Base-by-base conservation (phyloP, 2,797 vertebrate genomes). In the Sebastes umbrosus region DNA sequence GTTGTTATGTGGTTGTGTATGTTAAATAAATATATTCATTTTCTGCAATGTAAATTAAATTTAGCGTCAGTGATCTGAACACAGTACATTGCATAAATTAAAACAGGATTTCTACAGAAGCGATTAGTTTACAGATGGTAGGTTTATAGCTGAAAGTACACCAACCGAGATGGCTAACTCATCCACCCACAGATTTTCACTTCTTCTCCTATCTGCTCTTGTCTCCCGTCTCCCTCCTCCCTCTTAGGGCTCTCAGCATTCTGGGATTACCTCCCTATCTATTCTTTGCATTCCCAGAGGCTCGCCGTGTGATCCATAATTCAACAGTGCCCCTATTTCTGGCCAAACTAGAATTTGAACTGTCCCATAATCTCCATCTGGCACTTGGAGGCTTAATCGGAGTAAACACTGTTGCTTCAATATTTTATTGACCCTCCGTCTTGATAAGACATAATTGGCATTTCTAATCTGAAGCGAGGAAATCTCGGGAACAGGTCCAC, bases 211-310 rank as follows among this genome's bases (percentile, higher is more conserved):
- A 94, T 95, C 92, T 82, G 85, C 84, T 88, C 89, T 87, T 83
- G 84, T 92, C 90, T 80, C 69, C 86, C 84, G 84, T 92, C 90
- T 80, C 69, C 86, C 84, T 73, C 73, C 84, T 85, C 85, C 83
- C 77, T 88, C 76, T 78, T 84, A 62, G 75, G 77, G 69, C 88
- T 84, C 73, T 89, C 85, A 84, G 93, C 90, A 90, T 93, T 90
- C 90, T 91, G 90, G 93, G 93, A 93, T 95, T 94, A 94, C 90
- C 92, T 93, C 87, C 85, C 86, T 94, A 92, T 94, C 93, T 93
- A 91, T 92, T 92, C 90, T 91, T 87, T 84, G 77, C 91, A 93
- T 92, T 93, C 91, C 92, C 92, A 89, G 70, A 88, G 85, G 90
- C 87, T 89, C 64, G 58, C 86, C 20, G 85, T 90, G 84, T 92